These are phyloP conservation scores for Pangasius sanitwongsei DNA, from an alignment of 2,797 vertebrate genomes.

Conservation along the genomic window DNA sequence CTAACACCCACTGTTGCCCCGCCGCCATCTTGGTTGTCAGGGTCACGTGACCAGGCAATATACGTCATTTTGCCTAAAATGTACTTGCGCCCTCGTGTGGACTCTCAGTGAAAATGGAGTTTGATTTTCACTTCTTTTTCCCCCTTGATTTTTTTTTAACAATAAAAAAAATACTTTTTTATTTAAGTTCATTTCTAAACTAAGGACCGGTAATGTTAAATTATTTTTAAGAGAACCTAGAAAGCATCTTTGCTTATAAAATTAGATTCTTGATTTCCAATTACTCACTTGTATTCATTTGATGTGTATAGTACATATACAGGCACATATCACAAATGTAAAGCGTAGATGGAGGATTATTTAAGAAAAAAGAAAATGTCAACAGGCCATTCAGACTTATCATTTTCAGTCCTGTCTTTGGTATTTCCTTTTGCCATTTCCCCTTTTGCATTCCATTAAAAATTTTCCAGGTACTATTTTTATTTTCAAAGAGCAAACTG, in stretches of 20 bases:
- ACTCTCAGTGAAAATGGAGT: neutral
- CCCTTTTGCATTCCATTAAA: neutral
- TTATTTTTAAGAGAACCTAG: neutral
- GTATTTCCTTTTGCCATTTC: neutral
- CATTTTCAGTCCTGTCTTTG: neutral
- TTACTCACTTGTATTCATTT: neutral
- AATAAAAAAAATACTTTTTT: neutral
- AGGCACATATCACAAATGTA: neutral
- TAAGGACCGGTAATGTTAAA: neutral
- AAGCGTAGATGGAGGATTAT: neutral
- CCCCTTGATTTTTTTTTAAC: neutral
- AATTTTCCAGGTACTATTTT: neutral
- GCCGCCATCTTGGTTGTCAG: constrained; percentile 77
- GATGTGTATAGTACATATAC: neutral
- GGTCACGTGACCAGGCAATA: constrained; percentile 46
- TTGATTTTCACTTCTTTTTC: neutral
- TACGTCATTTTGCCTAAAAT: neutral
- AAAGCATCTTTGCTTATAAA: neutral
- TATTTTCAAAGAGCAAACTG: neutral
- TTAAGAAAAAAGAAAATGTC: neutral
- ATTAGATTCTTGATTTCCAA: neutral
- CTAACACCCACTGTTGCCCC: constrained; percentile 92
- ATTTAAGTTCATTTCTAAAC: neutral
- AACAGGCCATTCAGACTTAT: neutral
- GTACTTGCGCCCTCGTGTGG: constrained; percentile 40